Base-by-base conservation (phyloP, 2,888 invertebrate species). In the Cheilosia pagana region DNA sequence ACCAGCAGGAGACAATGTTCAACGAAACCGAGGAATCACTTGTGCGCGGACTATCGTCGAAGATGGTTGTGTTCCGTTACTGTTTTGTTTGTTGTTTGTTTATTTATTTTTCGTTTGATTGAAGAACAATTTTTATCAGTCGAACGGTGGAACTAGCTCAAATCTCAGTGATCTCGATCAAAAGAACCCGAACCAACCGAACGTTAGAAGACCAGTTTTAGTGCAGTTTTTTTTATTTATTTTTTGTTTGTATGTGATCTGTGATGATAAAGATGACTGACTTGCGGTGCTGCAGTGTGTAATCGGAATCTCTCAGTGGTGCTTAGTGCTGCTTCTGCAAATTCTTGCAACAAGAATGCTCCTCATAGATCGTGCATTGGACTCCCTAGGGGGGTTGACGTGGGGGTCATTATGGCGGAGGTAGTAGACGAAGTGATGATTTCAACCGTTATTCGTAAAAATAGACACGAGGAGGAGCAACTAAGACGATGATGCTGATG, bases 31-130 rank as follows among this genome's bases (percentile, higher is more conserved):
- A 90, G 88, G 90, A 91, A 90, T 91, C 90, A 91, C 89, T 91
- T 90, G 90, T 89, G 88, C 89, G 89, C 90, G 89, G 89, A 88
- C 90, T 89, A 88, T 90, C 88, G 87, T 68, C 88, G 89, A 87
- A 82, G 88, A 89, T 88, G 89, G 91, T 91, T 89, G 89, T 88
- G 70, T 75, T 74, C 45, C 52, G 60, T 39, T 59, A n/a, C n/a
- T 8, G 1, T 28, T 28, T 28, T 76, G 16, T 16, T 43, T 59
- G 21, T 2, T 25, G 35, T 59, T 35, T 23, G 23, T 21, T 28
- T 59, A 7, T 39, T 59, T 67, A 41, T 43, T 41, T n/a, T 41
- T 21, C 52, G 16, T 60, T 52, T 50, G 23, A 45, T 25, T 28
- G 14, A 52, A 43, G 41, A 53, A 53, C 35, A 39, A 60, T 68